A percentile compares a stretch with the other conserved stretches of the same genome.
Conservation (phyloP, 2,797 vertebrate species). For the Meda fulgida region DNA sequence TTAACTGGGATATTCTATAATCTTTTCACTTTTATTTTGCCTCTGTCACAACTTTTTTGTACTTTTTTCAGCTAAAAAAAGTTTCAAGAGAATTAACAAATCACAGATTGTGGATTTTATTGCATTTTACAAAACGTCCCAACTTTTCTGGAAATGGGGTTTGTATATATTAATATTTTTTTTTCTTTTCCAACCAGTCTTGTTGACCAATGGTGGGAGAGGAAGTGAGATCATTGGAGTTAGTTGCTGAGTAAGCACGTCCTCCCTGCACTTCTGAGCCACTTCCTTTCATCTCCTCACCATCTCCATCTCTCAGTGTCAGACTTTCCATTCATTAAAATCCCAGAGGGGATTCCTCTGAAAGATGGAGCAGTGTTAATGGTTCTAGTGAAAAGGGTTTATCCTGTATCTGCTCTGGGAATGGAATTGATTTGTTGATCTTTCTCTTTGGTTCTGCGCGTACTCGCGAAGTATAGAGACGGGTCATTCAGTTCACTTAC, state of each 20-base stretch:
- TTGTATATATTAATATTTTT: too few species aligned
- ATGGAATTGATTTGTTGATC: slow-evolving; percentile 27
- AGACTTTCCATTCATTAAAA: slow-evolving; percentile 35
- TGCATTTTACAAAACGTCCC: too few species aligned
- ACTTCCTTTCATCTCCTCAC: slow-evolving; percentile 28
- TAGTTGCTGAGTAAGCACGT: slow-evolving; percentile 53
- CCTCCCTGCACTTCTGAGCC: slow-evolving; percentile 29
- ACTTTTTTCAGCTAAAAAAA: too few species aligned
- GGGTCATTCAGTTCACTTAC: background rate
- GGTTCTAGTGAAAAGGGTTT: slow-evolving; percentile 19
- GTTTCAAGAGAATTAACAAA: too few species aligned
- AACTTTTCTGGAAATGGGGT: too few species aligned
- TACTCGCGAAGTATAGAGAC: background rate
- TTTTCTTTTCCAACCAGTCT: background rate
- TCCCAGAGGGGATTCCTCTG: slow-evolving; percentile 43
- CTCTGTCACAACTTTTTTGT: too few species aligned
- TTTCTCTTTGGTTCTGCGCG: background rate
- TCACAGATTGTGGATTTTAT: too few species aligned
- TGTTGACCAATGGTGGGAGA: slow-evolving; percentile 54
- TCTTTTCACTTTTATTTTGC: too few species aligned
- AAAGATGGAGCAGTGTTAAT: slow-evolving; percentile 41
- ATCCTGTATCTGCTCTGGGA: slow-evolving; percentile 22
- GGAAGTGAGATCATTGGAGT: slow-evolving; percentile 61
- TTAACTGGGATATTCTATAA: too few species aligned
- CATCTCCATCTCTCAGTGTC: slow-evolving; percentile 30